Base-by-base conservation (phyloP, 2,888 invertebrate genomes). In the Catotricha subobsoleta region DNA sequence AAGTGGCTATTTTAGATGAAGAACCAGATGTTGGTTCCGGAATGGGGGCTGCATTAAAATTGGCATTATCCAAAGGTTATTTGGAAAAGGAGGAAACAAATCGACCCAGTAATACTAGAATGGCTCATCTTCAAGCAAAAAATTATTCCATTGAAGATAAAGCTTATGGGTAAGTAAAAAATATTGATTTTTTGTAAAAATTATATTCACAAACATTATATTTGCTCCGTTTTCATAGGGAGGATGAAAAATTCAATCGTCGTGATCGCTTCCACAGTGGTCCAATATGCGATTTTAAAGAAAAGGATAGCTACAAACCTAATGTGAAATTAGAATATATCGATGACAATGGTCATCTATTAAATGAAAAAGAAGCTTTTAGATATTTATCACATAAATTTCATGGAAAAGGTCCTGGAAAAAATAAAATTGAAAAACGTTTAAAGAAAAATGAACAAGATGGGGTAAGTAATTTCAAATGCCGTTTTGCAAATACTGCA, bases 361-460 rank as follows among this genome's bases (percentile, higher is more conserved):
- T 98, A 45, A 83, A 81, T 53, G 79, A 84, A 43, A 98, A 98
- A 64, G 97, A 98, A 67, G 97, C 98, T 37, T 97, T 95, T 66
- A 72, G 87, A 49, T 88, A 91, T 67, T 69, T 97, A 41, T 92
- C 91, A 19, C 97, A 95, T 64, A 92, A 95, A 66, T 98, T 98
- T 68, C 98, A 98, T 66, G 98, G 98, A 40, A 97, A 98, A 67
- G 94, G 94, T 2, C 94, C 97, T 16, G 97, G 98, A 41, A 98
- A 98, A 64, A 95, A 92, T 67, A 98, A 98, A 67, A 77, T 80
- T 52, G 97, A 98, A 65, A 98, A 98, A 58, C 72, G 95, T 48
- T 76, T 88, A 65, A 91, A 92, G 65, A 94, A 97, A 64, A 71
- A 76, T 47, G 83, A 90, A 54, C 94, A 95, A 59, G 91, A 92